Base-by-base conservation (phyloP, 2,113 vertebrate genomes). In the Anolis carolinensis region DNA sequence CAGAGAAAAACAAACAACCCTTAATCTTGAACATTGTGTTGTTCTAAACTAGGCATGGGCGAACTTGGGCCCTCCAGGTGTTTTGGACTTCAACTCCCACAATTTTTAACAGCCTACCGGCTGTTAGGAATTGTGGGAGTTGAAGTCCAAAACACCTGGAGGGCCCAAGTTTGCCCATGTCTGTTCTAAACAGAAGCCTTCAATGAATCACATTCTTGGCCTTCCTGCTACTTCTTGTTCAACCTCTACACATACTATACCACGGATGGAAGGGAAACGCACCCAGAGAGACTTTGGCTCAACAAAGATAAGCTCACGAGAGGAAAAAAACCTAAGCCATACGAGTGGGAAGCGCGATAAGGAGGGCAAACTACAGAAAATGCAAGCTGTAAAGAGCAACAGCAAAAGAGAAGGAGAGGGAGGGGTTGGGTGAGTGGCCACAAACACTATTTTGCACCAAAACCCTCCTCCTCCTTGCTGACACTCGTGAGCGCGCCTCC, bases 401-500 rank as follows among this genome's bases (percentile, higher is more conserved):
- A 82, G 11, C n/a, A 21, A 23, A 27, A 59, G 55, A 30, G n/a
- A 52, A 30, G 44, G 32, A 82, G n/a, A 52, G 36, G 44, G 32
- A 82, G 73, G 74, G 74, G 52, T 63, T 36, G 74, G 50, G 74
- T 52, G 50, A 10, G 34, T 32, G 62, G 48, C 62, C 34, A 48
- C 50, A 75, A 84, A 81, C 11, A 27, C 55, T 85, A 76, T 81
- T 75, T 81, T 86, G 72, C 73, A 84, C 11, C 11, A 14, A 80
- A 81, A 50, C 32, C 76, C 36, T 68, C 11, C n/a, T 59, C 21
- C 36, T 3, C 68, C 13, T 9, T 10, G 2, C 27, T 30, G 65
- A 68, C 65, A 36, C 77, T 30, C 34, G 30, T 21, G 52, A 52
- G 32, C 52, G 77, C 76, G 30, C 76, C 16, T 32, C 10, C 91